Percentiles rank a stretch among this genome's conserved stretches.
Evolutionary conservation across 2,888 invertebrate genomes (phyloP).

Genomic region (Eupithecia centaureata): DNA sequence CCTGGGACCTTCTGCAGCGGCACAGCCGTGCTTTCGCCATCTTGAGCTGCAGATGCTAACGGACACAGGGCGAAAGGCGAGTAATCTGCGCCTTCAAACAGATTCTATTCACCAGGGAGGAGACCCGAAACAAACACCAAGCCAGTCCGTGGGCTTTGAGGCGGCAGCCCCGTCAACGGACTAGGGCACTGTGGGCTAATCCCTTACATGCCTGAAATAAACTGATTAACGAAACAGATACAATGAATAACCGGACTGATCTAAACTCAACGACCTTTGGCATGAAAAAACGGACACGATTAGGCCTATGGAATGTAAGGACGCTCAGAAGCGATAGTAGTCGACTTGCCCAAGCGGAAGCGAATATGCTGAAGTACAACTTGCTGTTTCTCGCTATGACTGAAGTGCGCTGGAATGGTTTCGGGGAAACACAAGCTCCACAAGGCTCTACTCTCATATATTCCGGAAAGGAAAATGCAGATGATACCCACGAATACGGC

Average conservation of each 20-base stretch:
- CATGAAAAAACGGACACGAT: slow-evolving; percentile 38
- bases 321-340: neutral
- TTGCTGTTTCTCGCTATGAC: neutral
- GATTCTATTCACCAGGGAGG: neutral
- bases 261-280: slow-evolving; percentile 34
- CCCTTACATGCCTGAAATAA: no score
- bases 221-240: slow-evolving; percentile 16
- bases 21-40: neutral
- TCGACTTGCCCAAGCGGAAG: neutral
- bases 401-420: no score
- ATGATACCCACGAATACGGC: neutral
- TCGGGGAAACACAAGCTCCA: neutral
- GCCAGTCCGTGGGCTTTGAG: neutral
- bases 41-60: neutral
- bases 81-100: neutral
- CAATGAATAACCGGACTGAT: neutral
- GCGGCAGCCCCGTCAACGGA: no score
- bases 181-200: no score
- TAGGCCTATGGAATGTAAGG: neutral
- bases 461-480: neutral
- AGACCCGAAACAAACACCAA: neutral
- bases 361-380: neutral
- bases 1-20: neutral
- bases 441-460: neutral
- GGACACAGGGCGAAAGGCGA: neutral